Evolutionary conservation across 2,888 invertebrate species (phyloP).

Genomic region (Caenorhabditis imperialis): DNA sequence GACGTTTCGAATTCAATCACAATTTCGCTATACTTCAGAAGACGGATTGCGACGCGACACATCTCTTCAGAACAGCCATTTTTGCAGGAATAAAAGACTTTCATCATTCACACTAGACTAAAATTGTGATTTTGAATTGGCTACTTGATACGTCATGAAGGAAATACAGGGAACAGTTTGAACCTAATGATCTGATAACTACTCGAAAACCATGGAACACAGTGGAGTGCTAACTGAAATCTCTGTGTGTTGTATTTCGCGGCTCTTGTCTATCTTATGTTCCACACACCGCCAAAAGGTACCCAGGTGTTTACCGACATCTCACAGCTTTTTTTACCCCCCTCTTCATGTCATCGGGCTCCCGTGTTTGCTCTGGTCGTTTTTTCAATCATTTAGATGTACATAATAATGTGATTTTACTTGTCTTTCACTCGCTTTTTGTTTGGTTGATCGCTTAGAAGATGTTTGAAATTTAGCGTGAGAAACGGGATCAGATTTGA

Average conservation of each 20-base stretch:
- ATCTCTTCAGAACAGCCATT: no score
- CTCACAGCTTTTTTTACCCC: constrained; percentile 51
- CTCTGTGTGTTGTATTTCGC: constrained; percentile 43
- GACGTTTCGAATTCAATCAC: no score
- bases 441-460: constrained; percentile 54
- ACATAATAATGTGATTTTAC: constrained; percentile 53
- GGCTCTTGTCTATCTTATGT: constrained; percentile 46
- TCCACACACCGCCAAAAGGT: constrained; percentile 33
- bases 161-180: not conserved
- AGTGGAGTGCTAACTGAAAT: constrained; percentile 7
- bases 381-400: constrained; percentile 50
- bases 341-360: constrained; percentile 22
- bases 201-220: no score
- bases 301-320: constrained; percentile 46
- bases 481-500: constrained; percentile 36
- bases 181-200: not conserved
- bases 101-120: no score
- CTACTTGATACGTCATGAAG: not conserved
- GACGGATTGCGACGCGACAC: no score
- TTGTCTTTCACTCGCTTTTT: constrained; percentile 38
- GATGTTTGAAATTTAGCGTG: constrained; percentile 55
- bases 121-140: no score
- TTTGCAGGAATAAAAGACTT: no score
- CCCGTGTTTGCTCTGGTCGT: constrained; percentile 39
- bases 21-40: no score